These are phyloP conservation scores for Digitonthophagus gazella DNA, from an alignment of 2,888 invertebrate genomes.

Conservation along the genomic window DNA sequence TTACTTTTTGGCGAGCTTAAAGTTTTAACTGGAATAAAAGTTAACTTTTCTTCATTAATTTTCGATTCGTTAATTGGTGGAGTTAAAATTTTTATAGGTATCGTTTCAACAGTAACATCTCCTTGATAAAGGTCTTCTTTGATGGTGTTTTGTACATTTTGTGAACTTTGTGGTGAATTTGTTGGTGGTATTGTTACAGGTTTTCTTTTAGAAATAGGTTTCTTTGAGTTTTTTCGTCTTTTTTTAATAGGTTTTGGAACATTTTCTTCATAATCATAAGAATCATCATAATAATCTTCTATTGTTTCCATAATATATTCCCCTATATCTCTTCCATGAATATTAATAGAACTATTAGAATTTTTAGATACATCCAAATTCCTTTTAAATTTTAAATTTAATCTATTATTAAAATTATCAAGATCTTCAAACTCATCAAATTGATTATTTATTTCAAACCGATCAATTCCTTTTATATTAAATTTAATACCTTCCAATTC, in stretches of 20 bases:
- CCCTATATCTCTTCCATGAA: constrained; percentile 15
- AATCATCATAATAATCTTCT: constrained; percentile 23
- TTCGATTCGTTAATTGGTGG: not conserved
- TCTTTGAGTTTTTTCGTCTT: no score
- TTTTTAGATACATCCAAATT: not conserved
- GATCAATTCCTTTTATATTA: no score
- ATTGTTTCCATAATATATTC: constrained; percentile 22
- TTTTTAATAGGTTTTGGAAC: constrained; percentile 22
- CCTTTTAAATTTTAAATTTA: not conserved
- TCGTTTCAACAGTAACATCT: no score
- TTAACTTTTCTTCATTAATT: not conserved
- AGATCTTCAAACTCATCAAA: constrained; percentile 17
- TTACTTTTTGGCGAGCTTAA: not conserved
- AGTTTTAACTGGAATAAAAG: not conserved
- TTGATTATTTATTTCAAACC: constrained; percentile 22
- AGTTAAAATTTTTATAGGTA: no score
- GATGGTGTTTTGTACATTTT: no score
- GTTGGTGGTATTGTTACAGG: no score
- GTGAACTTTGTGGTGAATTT: no score
- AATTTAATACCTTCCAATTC: not conserved
- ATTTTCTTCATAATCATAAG: constrained; percentile 15
- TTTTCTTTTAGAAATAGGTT: not conserved
- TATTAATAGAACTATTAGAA: not conserved
- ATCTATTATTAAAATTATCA: constrained; percentile 6
- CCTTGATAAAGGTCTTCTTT: no score